Evolutionary conservation across 2,888 invertebrate genomes (phyloP).

Genomic region (Eilema caniola): DNA sequence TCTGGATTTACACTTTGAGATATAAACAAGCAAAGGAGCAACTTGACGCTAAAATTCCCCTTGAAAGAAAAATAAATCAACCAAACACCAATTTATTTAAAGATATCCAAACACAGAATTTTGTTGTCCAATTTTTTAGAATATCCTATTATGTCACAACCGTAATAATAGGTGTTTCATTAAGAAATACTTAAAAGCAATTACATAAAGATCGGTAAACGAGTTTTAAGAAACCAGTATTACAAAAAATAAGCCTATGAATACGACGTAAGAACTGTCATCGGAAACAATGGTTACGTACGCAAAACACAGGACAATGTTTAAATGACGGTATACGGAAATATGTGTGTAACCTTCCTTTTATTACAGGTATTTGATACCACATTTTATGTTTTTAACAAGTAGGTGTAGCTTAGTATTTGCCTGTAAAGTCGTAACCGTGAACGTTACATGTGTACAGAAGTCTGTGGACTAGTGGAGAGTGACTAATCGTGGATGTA

Average conservation of each 20-base stretch:
- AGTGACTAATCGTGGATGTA: too few relatives aligned
- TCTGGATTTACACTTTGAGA: too few relatives aligned
- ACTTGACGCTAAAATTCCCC: too few relatives aligned
- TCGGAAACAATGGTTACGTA: conserved; percentile 38
- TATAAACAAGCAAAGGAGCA: too few relatives aligned
- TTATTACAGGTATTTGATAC: conserved; percentile 4
- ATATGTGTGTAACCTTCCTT: conserved; percentile 5
- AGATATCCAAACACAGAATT: too few relatives aligned
- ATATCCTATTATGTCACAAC: too few relatives aligned
- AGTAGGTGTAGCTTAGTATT: background rate
- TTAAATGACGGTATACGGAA: conserved; percentile 15
- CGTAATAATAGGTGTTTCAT: too few relatives aligned
- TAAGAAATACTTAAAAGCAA: background rate
- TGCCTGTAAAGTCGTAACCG: background rate
- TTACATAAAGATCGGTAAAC: background rate
- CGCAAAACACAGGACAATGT: conserved; percentile 26
- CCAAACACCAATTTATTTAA: too few relatives aligned
- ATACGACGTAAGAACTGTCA: conserved; percentile 33
- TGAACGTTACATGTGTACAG: background rate
- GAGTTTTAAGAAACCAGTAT: background rate
- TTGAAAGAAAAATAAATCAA: too few relatives aligned
- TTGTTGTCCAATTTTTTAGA: too few relatives aligned
- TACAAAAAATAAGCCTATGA: background rate
- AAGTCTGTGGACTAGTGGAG: too few relatives aligned
- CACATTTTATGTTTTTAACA: background rate